Base-by-base conservation (phyloP, 1,140 invertebrate species). In the Cardiocondyla obscurior region DNA sequence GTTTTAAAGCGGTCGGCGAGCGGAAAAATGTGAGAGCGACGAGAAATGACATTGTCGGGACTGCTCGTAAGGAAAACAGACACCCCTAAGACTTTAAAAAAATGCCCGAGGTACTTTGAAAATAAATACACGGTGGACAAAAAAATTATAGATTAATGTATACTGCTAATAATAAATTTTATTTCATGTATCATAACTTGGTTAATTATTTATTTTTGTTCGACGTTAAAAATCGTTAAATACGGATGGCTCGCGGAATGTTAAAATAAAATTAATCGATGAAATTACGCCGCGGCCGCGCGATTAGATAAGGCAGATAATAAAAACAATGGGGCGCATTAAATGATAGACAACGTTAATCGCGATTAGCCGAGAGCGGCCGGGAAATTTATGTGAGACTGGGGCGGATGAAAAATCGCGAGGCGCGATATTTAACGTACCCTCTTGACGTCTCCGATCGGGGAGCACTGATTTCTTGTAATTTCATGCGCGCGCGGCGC, bases 61-160 rank as follows among this genome's bases (percentile, higher is more conserved):
- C 73, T 87, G 70, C 85, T 88, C 85, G 55, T 53, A 73, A 49
- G 42, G 22, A 88, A 87, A 88, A 87, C 83, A 87, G 25, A 36
- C 60, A 42, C 25, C n/a, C n/a, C n/a, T 19, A 16, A n/a, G 36
- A 30, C 58, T 58, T 77, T 30, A 42, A n/a, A n/a, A 65, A 84
- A 62, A 36, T 57, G 36, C 12, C 30, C 3, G 7, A 64, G 19
- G 3, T 10, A 25, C 25, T 53, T 67, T 77, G 49, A 8, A 36
- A 4, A 8, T 19, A 1, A 58, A 30, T 46, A 8, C 1, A 19
- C 14, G 55, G 60, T 19, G 39, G 8, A 25, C 28, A 60, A 51
- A 39, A 3, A 42, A 14, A 57, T 8, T 1, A n/a, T 73, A 19
- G 14, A 7, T 3, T 60, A 7, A 16, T 28, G 28, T 3, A 0